Conservation (phyloP, 2,797 vertebrate species). For the Peromyscus aztecus region DNA sequence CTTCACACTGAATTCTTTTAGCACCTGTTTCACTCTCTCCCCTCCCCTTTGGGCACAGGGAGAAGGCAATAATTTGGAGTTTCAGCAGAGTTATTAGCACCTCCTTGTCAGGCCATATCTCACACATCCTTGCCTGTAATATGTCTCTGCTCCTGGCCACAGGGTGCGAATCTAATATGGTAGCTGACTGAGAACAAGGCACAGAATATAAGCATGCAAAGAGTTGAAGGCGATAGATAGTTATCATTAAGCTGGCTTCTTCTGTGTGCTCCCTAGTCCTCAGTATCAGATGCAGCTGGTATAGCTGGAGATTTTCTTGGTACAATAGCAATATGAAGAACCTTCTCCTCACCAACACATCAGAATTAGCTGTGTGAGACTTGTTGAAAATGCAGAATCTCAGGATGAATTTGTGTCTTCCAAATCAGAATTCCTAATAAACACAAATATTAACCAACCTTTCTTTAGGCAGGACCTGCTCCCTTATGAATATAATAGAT, state of each 20-base stretch:
- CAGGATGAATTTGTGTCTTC: not conserved
- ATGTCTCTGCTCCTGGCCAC: conserved; percentile 41
- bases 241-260: conserved; percentile 18
- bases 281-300: not conserved
- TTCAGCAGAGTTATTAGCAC: conserved; percentile 76
- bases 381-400: not conserved
- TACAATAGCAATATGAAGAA: not conserved
- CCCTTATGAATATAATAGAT: not conserved
- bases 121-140: conserved; percentile 65
- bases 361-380: not conserved
- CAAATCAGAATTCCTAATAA: not conserved
- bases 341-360: not conserved
- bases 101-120: conserved; percentile 73
- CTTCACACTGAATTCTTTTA: conserved; percentile 84
- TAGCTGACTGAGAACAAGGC: conserved; percentile 44
- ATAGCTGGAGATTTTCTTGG: not conserved
- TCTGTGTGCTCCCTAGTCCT: not conserved
- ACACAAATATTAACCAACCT: not conserved
- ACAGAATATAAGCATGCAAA: not conserved
- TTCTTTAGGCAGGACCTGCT: not conserved
- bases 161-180: conserved; percentile 64
- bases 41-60: conserved; percentile 38
- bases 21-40: conserved; percentile 73
- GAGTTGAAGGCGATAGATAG: not conserved
- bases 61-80: conserved; percentile 51